A percentile compares a stretch with the other conserved stretches of the same genome.
Conservation (phyloP, 2,113 vertebrate species). For the Brachirus orientalis region DNA sequence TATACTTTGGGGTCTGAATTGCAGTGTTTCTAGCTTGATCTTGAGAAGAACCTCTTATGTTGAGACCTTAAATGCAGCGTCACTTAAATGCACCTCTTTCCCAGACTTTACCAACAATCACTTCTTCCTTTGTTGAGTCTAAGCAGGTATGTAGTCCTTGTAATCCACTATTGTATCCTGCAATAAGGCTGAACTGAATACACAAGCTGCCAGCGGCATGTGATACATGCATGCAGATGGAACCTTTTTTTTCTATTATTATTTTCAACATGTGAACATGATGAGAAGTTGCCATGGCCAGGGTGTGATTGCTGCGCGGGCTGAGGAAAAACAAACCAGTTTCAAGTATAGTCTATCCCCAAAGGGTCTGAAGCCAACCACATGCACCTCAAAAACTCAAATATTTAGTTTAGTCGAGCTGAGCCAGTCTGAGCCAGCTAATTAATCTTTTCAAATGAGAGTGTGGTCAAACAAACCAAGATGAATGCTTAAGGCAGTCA, state of each 20-base stretch:
- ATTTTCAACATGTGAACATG: slow-evolving; percentile 10
- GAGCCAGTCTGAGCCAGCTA: slow-evolving; percentile 7
- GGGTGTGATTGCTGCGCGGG: slow-evolving; percentile 3
- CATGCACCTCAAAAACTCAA: slow-evolving; percentile 41
- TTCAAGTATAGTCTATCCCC: slow-evolving; percentile 4
- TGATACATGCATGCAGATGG: too few species aligned
- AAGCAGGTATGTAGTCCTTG: slow-evolving; percentile 2
- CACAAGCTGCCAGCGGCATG: not conserved
- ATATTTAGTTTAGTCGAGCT: slow-evolving; percentile 53
- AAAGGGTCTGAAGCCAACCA: slow-evolving; percentile 23
- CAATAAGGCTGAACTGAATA: slow-evolving; percentile 24
- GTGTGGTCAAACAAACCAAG: slow-evolving; percentile 50
- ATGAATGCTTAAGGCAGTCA: slow-evolving; percentile 6
- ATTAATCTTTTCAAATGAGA: slow-evolving; percentile 56
- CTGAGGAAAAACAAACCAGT: slow-evolving; percentile 21
- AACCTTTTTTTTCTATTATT: not conserved
- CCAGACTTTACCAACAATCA: slow-evolving; percentile 8
- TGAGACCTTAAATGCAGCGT: slow-evolving; percentile 23
- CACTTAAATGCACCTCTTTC: slow-evolving; percentile 32
- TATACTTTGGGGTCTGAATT: slow-evolving; percentile 9
- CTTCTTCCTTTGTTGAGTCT: slow-evolving; percentile 59
- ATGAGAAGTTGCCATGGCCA: slow-evolving; percentile 4
- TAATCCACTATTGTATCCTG: slow-evolving; percentile 34
- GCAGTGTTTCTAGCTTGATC: not conserved
- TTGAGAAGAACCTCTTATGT: not conserved